These are phyloP conservation scores for Meteorus colon DNA, from an alignment of 2,888 invertebrate genomes.

Conservation along the genomic window DNA sequence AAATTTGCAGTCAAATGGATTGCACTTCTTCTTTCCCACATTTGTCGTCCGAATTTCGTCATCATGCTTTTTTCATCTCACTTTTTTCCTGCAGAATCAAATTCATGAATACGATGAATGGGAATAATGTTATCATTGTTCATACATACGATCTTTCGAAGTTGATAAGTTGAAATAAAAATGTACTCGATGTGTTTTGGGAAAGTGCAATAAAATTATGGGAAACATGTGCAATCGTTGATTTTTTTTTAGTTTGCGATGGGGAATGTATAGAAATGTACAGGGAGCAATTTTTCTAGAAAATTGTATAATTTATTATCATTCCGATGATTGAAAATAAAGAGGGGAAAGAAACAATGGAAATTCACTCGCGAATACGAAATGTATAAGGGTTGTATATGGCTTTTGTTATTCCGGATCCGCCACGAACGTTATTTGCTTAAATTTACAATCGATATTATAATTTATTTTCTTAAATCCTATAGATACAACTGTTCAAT, in stretches of 20 bases:
- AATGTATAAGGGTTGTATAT: background rate
- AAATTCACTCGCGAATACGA: background rate
- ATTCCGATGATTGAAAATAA: background rate
- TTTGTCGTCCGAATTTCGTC: background rate
- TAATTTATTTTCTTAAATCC: conserved; percentile 45
- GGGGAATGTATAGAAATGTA: background rate
- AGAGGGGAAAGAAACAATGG: background rate
- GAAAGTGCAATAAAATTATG: conserved; percentile 70
- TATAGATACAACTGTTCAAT: conserved; percentile 43
- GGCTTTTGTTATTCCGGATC: background rate
- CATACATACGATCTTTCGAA: background rate
- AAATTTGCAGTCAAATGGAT: conserved; percentile 10
- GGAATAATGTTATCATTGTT: background rate
- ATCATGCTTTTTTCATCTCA: background rate
- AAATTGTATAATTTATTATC: background rate
- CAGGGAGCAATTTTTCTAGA: background rate
- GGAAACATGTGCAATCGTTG: conserved; percentile 48
- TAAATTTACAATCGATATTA: conserved; percentile 43
- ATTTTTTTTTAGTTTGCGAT: background rate
- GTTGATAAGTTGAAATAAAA: conserved; percentile 38
- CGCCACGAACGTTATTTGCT: conserved; percentile 2
- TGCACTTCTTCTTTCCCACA: conserved; percentile 47
- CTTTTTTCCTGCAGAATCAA: background rate
- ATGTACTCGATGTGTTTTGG: conserved; percentile 55
- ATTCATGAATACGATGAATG: background rate